Conservation (phyloP, 2,888 invertebrate genomes). For the Cheilosia pagana region DNA sequence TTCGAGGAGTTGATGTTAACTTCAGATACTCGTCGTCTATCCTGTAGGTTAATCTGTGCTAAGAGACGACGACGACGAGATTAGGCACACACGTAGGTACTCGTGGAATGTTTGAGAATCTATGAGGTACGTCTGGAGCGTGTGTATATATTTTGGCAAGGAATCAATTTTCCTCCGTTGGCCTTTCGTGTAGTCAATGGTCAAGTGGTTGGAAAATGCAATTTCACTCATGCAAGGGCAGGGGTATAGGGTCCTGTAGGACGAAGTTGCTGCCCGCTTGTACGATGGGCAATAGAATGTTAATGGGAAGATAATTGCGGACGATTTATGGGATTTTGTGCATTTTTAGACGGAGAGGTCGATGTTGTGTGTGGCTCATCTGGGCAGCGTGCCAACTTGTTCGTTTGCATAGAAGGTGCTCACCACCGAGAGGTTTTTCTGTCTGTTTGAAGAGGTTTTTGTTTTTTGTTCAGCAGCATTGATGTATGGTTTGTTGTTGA, state of each 20-base stretch:
- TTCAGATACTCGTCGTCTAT: background rate
- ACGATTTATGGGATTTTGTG: background rate
- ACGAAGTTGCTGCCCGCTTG: background rate
- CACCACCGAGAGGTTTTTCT: background rate
- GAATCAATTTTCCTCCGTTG: background rate
- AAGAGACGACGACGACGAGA: background rate
- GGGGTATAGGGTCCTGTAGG: background rate
- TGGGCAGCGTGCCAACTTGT: background rate
- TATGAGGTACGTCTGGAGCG: background rate
- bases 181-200: background rate
- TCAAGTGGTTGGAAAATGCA: constrained; percentile 12
- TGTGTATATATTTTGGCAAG: constrained; percentile 1
- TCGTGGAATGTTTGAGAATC: background rate
- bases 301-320: constrained; percentile 2
- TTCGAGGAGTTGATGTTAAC: constrained; percentile 7
- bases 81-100: background rate
- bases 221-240: background rate
- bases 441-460: background rate
- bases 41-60: constrained; percentile 4
- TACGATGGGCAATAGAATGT: background rate
- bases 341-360: background rate
- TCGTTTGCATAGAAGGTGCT: background rate
- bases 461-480: background rate
- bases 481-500: background rate
- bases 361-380: background rate